Base-by-base conservation (phyloP, 2,888 invertebrate species). In the Plutella xylostella region DNA sequence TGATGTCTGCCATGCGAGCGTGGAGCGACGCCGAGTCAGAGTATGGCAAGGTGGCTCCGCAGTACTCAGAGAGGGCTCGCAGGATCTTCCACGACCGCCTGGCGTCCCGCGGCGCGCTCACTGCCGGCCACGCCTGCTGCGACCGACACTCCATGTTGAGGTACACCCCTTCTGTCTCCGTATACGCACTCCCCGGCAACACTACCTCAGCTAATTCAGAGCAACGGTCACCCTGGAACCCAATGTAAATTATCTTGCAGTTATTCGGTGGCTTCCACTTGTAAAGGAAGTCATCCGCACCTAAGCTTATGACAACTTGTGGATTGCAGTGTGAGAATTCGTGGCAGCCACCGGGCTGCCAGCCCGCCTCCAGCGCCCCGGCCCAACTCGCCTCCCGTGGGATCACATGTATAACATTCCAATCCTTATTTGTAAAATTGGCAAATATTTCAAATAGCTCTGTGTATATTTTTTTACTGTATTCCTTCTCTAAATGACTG, bases 51-150 rank as follows among this genome's bases (percentile, higher is more conserved):
- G 57, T 56, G 18, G 74, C 45, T 1, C 65, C 63, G 35, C 65
- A 59, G 45, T 65, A 76, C 48, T 79, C 77, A 0, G 77, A 75
- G 14, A 82, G 46, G 1, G 82, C 82, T 30, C 77, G 65, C 52
- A 99, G 87, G 54, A 99, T 96, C 80, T 98, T 98, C 99, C 99
- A 99, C 70, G 98, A 98, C 53, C 92, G 92, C 35, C 98, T 89
- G 1, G 97, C 97, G 72, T 92, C 86, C 15, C 97, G 97, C 0
- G 98, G 98, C 1, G 97, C 93, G 3, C 94, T 89, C 1, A 97
- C 91, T 0, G 97, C 97, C 0, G 90, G 87, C 43, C 90, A 72
- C 0, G 97, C 96, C 66, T 91, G 90, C 74, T 98, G 98, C 1
- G 97, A 88, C 43, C 98, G 87, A 37, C 98, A 96, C 79, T 99